Base-by-base conservation (phyloP, 2,888 invertebrate species). In the Smittia sp. region DNA sequence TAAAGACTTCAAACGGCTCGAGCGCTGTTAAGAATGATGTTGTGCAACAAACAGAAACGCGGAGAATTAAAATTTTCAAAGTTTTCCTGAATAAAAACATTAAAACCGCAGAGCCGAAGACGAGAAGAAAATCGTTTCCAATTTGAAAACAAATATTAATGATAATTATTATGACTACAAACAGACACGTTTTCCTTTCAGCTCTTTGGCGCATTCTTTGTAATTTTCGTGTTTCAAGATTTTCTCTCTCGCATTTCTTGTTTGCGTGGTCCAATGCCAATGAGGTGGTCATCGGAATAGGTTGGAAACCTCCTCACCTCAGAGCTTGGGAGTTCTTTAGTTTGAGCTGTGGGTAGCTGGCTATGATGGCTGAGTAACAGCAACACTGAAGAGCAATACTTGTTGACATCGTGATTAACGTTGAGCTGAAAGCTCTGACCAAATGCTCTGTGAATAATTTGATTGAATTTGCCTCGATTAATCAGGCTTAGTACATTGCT, bases 81-180 rank as follows among this genome's bases (percentile, higher is more conserved):
- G 11, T 46, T 46, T 46, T 46, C 15, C 11, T 15, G 18, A 25
- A 65, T 18, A 0, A 13, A 66, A 22, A 41, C 39, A 46, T 41
- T 24, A 58, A 65, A 65, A 58, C 58, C 58, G 22, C 58, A 58
- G 58, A 18, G 22, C 4, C 11, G 20, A 22, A 58, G 52, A 13
- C 2, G 63, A 46, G 11, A 46, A 7, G 39, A 66, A 66, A 69
- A 69, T 54, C 27, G 32, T 70, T 58, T 27, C 13, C 70, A 70
- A 54, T 58, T 52, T 70, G n/a, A 20, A 32, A 58, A 70, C 54
- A 70, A 70, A 70, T 54, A 70, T 32, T 70, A 58, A 70, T 54
- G 70, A 70, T 70, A 70, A 54, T 54, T 70, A 70, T 70, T 70
- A 70, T 70, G 41, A 18, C 70, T 70, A 25, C 70, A 70, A 70